Evolutionary conservation across 2,888 invertebrate genomes (phyloP).

Genomic region (Labia minor): DNA sequence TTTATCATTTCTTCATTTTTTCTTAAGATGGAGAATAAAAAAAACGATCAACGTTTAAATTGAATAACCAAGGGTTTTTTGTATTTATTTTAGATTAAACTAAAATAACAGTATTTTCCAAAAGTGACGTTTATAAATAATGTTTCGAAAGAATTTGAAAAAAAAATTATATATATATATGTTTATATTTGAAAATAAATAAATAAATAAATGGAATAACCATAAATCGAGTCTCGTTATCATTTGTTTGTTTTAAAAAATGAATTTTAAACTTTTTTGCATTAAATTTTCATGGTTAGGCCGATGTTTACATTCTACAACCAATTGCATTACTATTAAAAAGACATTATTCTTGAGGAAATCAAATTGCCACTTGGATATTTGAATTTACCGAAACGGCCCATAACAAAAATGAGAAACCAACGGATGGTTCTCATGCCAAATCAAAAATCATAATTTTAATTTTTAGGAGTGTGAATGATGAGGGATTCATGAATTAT

Average conservation of each 20-base stretch:
- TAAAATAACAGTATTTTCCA: neutral
- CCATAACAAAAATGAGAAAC: neutral
- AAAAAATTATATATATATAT: too few relatives aligned
- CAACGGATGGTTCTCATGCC: too few relatives aligned
- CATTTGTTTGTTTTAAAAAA: neutral
- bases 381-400: neutral
- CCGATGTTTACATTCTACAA: neutral
- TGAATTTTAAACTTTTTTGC: neutral
- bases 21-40: neutral
- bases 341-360: neutral
- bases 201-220: neutral
- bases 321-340: neutral
- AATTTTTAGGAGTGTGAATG: too few relatives aligned
- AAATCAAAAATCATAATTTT: too few relatives aligned
- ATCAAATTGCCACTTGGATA: neutral
- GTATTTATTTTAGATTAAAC: neutral
- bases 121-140: neutral
- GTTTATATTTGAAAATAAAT: slow-evolving; percentile 1
- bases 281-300: neutral
- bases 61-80: neutral
- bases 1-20: neutral
- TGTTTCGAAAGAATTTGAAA: neutral
- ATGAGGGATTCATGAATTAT: too few relatives aligned
- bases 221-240: neutral
- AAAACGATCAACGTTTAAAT: neutral